These are phyloP conservation scores for Lepidocolaptes lacrymiger DNA, from an alignment of 2,797 vertebrate species.

Conservation along the genomic window DNA sequence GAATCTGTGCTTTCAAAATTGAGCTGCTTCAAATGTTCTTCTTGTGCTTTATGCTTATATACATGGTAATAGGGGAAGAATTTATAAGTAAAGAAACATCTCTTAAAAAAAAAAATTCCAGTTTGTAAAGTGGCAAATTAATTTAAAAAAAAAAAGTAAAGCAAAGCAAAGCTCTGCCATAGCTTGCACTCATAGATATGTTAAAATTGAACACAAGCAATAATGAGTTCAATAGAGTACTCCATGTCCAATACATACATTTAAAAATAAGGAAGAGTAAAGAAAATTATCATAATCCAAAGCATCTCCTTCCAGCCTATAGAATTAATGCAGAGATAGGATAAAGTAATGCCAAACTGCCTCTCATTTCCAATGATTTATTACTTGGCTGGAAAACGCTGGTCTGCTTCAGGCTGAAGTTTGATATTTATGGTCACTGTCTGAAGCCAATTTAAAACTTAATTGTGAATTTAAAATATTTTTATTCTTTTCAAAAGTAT, in stretches of 20 bases:
- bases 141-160: neutral
- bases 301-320: neutral
- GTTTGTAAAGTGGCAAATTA: neutral
- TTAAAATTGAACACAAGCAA: neutral
- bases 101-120: neutral
- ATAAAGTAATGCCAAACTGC: neutral
- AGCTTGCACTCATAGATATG: neutral
- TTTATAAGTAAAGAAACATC: neutral
- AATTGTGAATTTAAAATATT: neutral
- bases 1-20: neutral
- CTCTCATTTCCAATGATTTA: neutral
- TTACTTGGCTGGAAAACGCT: neutral
- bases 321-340: neutral
- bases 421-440: slow-evolving; percentile 14
- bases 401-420: neutral
- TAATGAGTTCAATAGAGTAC: neutral
- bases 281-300: neutral
- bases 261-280: neutral
- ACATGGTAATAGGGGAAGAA: neutral
- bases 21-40: neutral
- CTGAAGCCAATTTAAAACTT: slow-evolving; percentile 8
- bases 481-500: neutral
- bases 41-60: neutral
- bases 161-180: neutral
- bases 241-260: neutral